Evolutionary conservation across 2,113 vertebrate species (phyloP).

Genomic region (Myotis brandtii): DNA sequence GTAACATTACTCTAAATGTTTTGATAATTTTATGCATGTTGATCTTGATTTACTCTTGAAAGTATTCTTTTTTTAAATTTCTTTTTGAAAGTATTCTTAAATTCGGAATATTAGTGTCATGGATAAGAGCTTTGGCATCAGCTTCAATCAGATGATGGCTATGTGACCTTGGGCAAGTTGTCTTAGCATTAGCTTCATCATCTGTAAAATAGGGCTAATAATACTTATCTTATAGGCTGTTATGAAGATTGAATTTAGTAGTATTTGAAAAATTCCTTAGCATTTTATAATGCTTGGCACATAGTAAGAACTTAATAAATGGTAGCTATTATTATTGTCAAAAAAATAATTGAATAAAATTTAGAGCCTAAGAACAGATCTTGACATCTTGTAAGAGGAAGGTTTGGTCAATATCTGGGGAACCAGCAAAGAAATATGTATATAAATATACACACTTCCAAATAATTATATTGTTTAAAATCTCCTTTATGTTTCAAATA

Average conservation of each 20-base stretch:
- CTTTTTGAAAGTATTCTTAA: constrained; percentile 35
- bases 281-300: constrained; percentile 18
- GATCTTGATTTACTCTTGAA: constrained; percentile 32
- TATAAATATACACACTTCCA: not conserved
- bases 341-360: constrained; percentile 14
- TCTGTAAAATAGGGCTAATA: constrained; percentile 13
- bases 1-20: constrained; percentile 84
- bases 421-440: not conserved
- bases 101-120: constrained; percentile 6
- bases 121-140: not conserved
- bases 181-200: not conserved
- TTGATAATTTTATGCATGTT: constrained; percentile 12
- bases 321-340: not conserved
- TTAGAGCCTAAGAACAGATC: not conserved
- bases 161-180: not conserved
- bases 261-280: constrained; percentile 45
- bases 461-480: not conserved
- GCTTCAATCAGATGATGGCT: not conserved
- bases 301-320: constrained; percentile 32
- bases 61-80: not conserved
- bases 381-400: constrained; percentile 14
- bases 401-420: not conserved
- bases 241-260: not conserved
- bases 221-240: not conserved
- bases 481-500: constrained; percentile 15